phyloP scores from a whole-genome alignment of 2,113 vertebrate genomes.

The Leptosomus discolor region DNA sequence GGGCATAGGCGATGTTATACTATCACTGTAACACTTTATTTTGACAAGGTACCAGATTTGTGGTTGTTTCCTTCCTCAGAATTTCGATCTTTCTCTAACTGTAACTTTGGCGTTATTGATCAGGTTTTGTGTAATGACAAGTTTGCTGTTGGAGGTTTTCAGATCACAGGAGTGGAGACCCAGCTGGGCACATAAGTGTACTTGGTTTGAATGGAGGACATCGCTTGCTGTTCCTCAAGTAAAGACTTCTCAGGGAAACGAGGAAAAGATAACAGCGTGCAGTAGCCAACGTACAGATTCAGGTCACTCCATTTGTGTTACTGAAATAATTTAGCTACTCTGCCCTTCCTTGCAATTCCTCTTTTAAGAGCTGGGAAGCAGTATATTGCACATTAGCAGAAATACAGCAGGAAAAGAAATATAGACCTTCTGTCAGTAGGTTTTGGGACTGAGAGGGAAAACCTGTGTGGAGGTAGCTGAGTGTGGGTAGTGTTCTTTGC shows the following conservation, averaged over 20 bases:
- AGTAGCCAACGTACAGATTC: background rate
- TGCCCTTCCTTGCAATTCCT: background rate
- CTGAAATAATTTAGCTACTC: background rate
- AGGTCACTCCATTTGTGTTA: background rate
- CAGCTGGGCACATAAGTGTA: background rate
- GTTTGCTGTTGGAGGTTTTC: background rate
- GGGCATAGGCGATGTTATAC: background rate
- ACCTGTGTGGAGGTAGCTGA: background rate
- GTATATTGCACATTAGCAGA: background rate
- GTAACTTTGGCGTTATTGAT: background rate
- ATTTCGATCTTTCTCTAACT: background rate
- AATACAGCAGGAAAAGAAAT: background rate
- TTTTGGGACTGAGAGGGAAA: background rate
- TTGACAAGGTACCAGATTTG: constrained; percentile 6
- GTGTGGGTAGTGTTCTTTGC: background rate
- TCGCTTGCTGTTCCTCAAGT: background rate
- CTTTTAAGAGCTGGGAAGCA: background rate
- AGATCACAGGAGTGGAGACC: background rate
- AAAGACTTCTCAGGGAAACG: background rate
- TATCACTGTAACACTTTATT: background rate
- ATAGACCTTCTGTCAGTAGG: background rate
- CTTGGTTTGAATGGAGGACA: fast-evolving
- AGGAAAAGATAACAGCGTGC: background rate
- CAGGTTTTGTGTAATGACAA: background rate
- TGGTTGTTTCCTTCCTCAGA: background rate